Evolutionary conservation across 2,888 invertebrate genomes (phyloP).

Genomic region (Helobdella robusta): DNA sequence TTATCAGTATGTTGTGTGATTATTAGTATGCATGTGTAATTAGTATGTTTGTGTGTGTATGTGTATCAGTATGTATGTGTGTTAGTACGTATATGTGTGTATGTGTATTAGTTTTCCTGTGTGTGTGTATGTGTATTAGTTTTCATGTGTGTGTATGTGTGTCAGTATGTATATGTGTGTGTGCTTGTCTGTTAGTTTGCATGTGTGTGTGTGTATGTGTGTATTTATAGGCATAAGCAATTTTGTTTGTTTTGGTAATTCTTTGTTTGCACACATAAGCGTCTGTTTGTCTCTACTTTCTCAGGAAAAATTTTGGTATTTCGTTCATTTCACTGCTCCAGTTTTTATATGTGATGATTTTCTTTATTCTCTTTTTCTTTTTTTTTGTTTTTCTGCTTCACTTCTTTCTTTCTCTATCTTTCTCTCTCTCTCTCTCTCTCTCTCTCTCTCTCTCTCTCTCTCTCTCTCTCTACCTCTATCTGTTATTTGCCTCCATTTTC

Average conservation of each 20-base stretch:
- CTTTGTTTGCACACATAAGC: neutral
- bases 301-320: too few species aligned
- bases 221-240: neutral
- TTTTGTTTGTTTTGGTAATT: constrained; percentile 8
- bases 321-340: neutral
- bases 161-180: constrained; percentile 8
- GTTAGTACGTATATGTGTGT: constrained; percentile 6
- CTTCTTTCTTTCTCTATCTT: constrained; percentile 3
- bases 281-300: too few species aligned
- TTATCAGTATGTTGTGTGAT: too few species aligned
- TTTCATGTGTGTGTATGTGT: constrained; percentile 11
- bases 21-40: neutral
- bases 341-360: neutral
- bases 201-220: constrained; percentile 13
- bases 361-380: neutral
- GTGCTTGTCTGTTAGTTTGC: constrained; percentile 6
- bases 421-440: constrained; percentile 4
- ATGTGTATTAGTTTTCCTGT: constrained; percentile 1
- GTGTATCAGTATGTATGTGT: neutral
- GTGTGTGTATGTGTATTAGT: constrained; percentile 9
- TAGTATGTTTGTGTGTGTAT: neutral
- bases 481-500: neutral
- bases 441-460: constrained; percentile 4
- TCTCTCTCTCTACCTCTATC: neutral
- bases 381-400: neutral